Base-by-base conservation (phyloP, 2,797 vertebrate species). In the Gymnocypris eckloni region DNA sequence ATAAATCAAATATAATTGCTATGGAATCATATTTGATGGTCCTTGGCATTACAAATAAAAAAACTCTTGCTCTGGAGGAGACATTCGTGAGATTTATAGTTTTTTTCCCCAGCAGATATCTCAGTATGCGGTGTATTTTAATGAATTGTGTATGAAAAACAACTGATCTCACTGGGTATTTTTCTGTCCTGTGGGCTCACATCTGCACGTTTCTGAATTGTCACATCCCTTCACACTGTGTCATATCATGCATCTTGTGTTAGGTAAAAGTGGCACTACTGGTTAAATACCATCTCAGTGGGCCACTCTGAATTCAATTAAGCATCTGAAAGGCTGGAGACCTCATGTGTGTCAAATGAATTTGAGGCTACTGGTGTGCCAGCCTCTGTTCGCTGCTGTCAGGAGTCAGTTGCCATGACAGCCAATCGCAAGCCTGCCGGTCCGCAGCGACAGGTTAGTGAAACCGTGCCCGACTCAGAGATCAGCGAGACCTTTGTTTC, bases 301-400 rank as follows among this genome's bases (percentile, higher is more conserved):
- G 77, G 76, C 69, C 43, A 66, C 52, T 18, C 70, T 84, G 22
- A 67, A 84, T 84, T 84, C 43, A 87, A 87, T 84, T 81, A 84
- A 87, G 59, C 69, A 12, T 67, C 77, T 80, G 16, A 75, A 67
- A 64, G 37, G 59, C 86, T 54, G 45, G 37, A 67, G 61, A 70
- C 77, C 69, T 75, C 37, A n/a, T 80, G 77, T 54, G 76, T 83
- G 76, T 61, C n/a, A 84, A 71, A 64, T 80, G 50, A 66, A 66
- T 54, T 56, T 73, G 37, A 75, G 39, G 43, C 52, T 81, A n/a
- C 84, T 52, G 75, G 39, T 79, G 64, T 59, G 41, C 69, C 73
- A 78, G 73, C 48, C 10, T 79, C 83, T 56, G 61, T 61, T 15
- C 1, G 6, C 64, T 45, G 59, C 75, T 70, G 37, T 50, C 86